A percentile compares a stretch with the other conserved stretches of the same genome.
Evolutionary conservation across 2,113 vertebrate genomes (phyloP).

Genomic region (Nyctibius bracteatus): DNA sequence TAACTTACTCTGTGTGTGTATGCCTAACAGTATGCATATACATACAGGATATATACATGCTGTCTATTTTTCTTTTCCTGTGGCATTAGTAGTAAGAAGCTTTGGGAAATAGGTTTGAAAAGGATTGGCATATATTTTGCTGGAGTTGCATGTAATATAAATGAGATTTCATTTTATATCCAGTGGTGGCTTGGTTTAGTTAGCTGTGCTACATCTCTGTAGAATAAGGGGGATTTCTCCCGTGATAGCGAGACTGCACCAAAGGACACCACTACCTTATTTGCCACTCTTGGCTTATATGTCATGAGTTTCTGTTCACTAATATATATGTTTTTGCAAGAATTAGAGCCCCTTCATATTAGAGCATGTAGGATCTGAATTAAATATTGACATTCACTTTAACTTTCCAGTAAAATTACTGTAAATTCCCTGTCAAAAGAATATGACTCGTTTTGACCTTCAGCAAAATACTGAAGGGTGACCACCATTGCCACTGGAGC

Average conservation of each 20-base stretch:
- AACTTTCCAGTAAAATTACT: background rate
- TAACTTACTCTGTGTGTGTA: background rate
- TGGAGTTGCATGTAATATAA: background rate
- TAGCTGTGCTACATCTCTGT: background rate
- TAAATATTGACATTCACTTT: background rate
- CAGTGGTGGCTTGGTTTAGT: background rate
- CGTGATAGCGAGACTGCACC: background rate
- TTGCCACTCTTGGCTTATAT: background rate
- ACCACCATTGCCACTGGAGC: background rate
- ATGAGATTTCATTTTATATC: background rate
- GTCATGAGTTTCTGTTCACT: background rate
- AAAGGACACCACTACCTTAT: background rate
- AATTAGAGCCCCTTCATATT: background rate
- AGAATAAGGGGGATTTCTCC: background rate
- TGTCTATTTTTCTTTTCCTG: background rate
- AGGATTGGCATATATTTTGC: background rate
- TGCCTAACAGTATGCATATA: background rate
- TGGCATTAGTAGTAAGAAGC: background rate
- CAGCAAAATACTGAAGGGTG: background rate
- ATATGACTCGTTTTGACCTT: background rate
- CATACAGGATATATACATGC: background rate
- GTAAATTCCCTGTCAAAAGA: background rate
- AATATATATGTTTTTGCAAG: background rate
- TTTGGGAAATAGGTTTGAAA: background rate
- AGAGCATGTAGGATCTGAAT: background rate